phyloP scores from a whole-genome alignment of 2,113 vertebrate species.

The Rhagologus leucostigma region DNA sequence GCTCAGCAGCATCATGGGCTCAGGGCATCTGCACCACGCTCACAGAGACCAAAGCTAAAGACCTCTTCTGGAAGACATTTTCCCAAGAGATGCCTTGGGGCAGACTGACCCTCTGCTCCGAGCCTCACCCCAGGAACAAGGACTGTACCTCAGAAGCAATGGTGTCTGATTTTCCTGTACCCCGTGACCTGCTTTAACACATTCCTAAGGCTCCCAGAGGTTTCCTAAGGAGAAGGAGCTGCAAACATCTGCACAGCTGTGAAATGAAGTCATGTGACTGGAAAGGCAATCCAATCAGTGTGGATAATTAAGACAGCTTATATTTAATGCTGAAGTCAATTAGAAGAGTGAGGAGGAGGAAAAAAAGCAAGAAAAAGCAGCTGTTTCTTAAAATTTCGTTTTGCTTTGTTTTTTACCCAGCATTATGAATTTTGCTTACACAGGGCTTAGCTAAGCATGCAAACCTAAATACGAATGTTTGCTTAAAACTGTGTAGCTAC shows the following conservation, averaged over 20 bases:
- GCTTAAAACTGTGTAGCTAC: conserved; percentile 12
- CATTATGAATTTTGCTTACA: conserved; percentile 35
- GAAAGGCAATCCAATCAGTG: conserved; percentile 58
- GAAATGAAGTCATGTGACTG: conserved; percentile 18
- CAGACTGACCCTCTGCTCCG: neutral
- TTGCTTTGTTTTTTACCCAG: conserved; percentile 52
- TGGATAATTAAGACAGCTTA: conserved; percentile 60
- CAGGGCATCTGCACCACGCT: neutral
- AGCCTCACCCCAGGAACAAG: neutral
- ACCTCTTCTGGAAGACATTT: neutral
- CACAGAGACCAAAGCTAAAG: neutral
- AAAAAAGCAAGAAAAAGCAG: neutral
- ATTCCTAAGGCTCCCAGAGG: neutral
- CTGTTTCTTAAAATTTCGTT: conserved; percentile 59
- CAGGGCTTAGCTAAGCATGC: conserved; percentile 15
- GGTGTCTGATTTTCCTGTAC: neutral
- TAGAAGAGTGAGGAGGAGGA: neutral
- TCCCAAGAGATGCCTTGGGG: neutral
- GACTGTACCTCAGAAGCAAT: neutral
- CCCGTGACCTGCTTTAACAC: neutral
- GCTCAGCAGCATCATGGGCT: neutral
- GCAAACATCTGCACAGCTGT: conserved; percentile 42
- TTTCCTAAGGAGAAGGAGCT: neutral
- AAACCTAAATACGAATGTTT: conserved; percentile 44
- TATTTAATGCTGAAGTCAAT: conserved; percentile 54